A percentile compares a stretch with the other conserved stretches of the same genome.
Evolutionary conservation across 2,888 invertebrate species (phyloP).

Genomic region (Andrena dorsata): DNA sequence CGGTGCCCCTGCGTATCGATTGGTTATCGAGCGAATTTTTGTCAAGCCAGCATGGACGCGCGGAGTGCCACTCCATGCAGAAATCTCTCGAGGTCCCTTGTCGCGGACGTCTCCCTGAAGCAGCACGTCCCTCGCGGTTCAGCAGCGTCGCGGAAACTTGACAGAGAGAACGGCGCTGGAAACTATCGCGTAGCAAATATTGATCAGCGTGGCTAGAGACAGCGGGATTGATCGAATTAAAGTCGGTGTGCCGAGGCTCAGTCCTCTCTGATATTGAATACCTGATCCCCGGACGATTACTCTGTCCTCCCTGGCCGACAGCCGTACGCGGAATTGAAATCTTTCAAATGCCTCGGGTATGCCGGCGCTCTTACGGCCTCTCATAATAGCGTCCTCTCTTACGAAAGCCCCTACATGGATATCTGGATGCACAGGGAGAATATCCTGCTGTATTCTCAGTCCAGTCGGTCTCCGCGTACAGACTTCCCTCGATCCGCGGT

Average conservation of each 20-base stretch:
- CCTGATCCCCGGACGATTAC: constrained; percentile 57
- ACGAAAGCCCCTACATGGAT: constrained; percentile 43
- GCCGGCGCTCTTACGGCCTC: constrained; percentile 44
- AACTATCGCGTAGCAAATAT: constrained; percentile 52
- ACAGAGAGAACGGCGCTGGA: not conserved
- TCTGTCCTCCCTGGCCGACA: constrained; percentile 20
- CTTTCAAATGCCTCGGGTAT: constrained; percentile 52
- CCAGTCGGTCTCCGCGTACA: constrained; percentile 32
- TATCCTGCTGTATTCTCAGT: constrained; percentile 47
- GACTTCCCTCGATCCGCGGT: constrained; percentile 22
- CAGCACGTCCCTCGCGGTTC: not conserved
- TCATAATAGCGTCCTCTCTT: constrained; percentile 55
- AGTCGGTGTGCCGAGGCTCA: constrained; percentile 48
- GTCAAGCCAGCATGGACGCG: constrained; percentile 16
- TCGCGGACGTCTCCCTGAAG: not conserved
- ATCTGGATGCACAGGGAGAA: constrained; percentile 53
- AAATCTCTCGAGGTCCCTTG: constrained; percentile 32
- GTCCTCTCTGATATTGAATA: constrained; percentile 35
- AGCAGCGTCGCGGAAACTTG: not conserved
- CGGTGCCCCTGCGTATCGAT: constrained; percentile 18
- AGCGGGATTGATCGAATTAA: constrained; percentile 49
- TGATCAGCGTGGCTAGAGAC: constrained; percentile 47
- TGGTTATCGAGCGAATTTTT: constrained; percentile 54
- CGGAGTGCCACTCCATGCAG: constrained; percentile 34
- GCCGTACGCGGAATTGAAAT: constrained; percentile 53